Evolutionary conservation across 2,888 invertebrate species (phyloP).

Genomic region (Drosophila recens): DNA sequence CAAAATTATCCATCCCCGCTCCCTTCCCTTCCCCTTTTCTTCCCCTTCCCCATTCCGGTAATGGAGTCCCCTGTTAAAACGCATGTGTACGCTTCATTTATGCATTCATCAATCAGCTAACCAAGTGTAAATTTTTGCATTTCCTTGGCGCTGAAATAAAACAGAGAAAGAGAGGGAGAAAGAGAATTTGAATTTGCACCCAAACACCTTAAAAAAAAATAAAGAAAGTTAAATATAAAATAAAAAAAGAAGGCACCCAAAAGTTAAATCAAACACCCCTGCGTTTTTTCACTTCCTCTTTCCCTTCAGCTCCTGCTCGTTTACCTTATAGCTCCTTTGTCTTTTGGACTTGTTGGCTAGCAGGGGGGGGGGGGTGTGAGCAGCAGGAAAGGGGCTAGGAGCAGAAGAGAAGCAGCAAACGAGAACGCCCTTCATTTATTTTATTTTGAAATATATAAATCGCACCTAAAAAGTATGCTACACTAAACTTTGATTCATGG

Average conservation of each 20-base stretch:
- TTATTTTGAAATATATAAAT: conserved; percentile 83
- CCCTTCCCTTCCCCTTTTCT: too few relatives aligned
- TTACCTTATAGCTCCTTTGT: conserved; percentile 66
- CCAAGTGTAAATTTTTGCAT: conserved; percentile 84
- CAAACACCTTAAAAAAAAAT: conserved; percentile 26
- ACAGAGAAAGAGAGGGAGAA: conserved; percentile 53
- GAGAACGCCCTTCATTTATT: conserved; percentile 82
- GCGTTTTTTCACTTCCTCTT: neutral
- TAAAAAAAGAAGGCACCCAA: conserved; percentile 20
- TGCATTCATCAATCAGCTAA: conserved; percentile 84
- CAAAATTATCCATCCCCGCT: neutral
- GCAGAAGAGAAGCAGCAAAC: conserved; percentile 14
- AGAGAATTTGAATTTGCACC: conserved; percentile 77
- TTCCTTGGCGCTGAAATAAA: conserved; percentile 78
- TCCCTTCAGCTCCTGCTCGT: conserved; percentile 8
- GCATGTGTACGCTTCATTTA: conserved; percentile 83
- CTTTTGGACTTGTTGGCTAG: conserved; percentile 56
- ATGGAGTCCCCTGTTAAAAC: conserved; percentile 44
- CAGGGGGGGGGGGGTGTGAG: neutral
- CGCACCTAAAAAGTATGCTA: conserved; percentile 82
- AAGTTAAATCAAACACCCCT: conserved; percentile 60
- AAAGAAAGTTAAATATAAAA: neutral
- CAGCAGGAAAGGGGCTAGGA: neutral
- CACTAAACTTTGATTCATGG: conserved; percentile 81
- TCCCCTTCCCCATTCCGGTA: neutral